phyloP scores from a whole-genome alignment of 2,888 invertebrate genomes.

The Ernsta delagoae region DNA sequence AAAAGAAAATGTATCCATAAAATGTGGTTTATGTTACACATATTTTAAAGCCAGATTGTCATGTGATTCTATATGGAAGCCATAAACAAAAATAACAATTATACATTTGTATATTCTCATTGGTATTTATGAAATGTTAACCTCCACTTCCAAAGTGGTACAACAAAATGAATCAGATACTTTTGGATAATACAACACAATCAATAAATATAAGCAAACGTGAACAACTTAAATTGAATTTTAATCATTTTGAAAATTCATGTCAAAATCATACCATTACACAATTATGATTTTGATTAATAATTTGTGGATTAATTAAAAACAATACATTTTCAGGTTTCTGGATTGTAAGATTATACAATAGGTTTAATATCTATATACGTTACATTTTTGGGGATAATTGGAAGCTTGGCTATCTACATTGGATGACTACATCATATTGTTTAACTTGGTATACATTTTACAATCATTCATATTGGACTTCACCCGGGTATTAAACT shows the following conservation, averaged over 20 bases:
- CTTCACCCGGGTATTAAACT: constrained; percentile 1
- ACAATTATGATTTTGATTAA: background rate
- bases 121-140: background rate
- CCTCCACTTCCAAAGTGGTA: background rate
- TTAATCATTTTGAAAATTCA: background rate
- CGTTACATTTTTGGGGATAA: constrained; percentile 1
- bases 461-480: constrained; percentile 13
- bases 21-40: constrained; percentile 9
- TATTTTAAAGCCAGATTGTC: constrained; percentile 35
- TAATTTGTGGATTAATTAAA: background rate
- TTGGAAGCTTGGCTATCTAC: constrained; percentile 16
- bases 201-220: too few species aligned
- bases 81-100: background rate
- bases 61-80: constrained; percentile 26
- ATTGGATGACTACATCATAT: constrained; percentile 5
- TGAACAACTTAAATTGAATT: too few species aligned
- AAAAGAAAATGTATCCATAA: constrained; percentile 2
- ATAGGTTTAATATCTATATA: background rate
- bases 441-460: constrained; percentile 16
- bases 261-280: background rate
- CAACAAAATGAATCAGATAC: background rate
- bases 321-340: background rate
- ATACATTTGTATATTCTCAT: background rate
- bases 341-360: background rate
- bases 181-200: background rate